Base-by-base conservation (phyloP, 2,113 vertebrate species). In the Actenoides hombroni region DNA sequence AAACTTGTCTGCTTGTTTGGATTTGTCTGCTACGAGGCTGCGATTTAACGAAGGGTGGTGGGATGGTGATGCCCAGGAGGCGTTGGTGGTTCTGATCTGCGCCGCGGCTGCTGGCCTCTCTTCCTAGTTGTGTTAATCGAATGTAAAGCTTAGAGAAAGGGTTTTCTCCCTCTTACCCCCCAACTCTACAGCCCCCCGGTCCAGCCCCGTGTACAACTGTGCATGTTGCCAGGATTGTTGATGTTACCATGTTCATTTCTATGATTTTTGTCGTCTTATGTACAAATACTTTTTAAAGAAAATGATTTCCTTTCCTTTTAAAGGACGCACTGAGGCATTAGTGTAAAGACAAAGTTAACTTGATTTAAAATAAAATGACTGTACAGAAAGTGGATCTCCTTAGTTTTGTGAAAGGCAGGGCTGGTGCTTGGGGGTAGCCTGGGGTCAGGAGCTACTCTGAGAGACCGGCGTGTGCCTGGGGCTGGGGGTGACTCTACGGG, bases 331-430 rank as follows among this genome's bases (percentile, higher is more conserved):
- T 87, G 87, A 95, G 94, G 93, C 81, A 75, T 91, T 95, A 67
- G 91, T 89, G 95, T 96, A 95, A 92, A 97, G 91, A 74, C 78
- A 40, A 10, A 68, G 35, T 59, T 35, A 91, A 85, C 31, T 70
- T 64, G 77, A 84, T 93, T 96, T 91, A 37, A 49, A 97, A 96
- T 97, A 97, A 97, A 96, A 54, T 28, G 48, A n/a, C 84, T 95
- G 84, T 95, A 95, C 79, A 93, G 93, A 64, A 70, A 53, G 60
- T 17, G 13, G 39, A 35, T 49, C 18, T 40, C 31, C 11, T 20
- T 2, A 6, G 39, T 20, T 46, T 4, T 56, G 31, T 68, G 54
- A 10, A 11, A n/a, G 25, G n/a, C 1, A 16, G 51, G 19, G 6
- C 68, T 74, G 56, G 37, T 12, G 2, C 21, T n/a, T 11, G 4